phyloP scores from a whole-genome alignment of 1,140 invertebrate genomes.

The Brachystomella parvula region DNA sequence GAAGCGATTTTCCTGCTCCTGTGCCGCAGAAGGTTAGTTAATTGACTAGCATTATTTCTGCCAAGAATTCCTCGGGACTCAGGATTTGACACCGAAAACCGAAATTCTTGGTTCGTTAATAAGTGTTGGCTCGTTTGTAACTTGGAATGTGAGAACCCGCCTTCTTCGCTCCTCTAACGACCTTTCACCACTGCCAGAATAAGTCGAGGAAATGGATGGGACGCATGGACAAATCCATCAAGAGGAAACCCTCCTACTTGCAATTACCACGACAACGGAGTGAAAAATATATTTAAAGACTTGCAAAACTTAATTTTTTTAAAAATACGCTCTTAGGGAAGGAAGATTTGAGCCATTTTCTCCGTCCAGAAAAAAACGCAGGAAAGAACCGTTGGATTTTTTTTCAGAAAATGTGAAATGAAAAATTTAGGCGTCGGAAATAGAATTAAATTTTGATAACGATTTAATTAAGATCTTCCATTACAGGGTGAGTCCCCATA shows the following conservation, averaged over 20 bases:
- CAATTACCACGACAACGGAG: background rate
- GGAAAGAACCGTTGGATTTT: background rate
- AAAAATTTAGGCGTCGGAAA: background rate
- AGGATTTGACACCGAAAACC: background rate
- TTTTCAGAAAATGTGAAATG: background rate
- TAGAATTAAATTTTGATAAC: background rate
- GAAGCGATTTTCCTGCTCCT: background rate
- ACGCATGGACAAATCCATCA: constrained; percentile 8
- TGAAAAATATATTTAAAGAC: background rate
- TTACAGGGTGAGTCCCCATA: background rate
- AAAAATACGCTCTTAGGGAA: background rate
- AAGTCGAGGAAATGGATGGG: background rate
- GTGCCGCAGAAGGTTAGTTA: background rate
- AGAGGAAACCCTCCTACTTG: background rate
- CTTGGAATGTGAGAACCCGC: constrained; percentile 7
- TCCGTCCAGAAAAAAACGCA: background rate
- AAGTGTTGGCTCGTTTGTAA: background rate
- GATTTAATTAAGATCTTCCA: constrained; percentile 7
- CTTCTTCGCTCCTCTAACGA: constrained; percentile 3
- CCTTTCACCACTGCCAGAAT: constrained; percentile 5
- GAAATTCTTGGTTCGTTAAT: constrained; percentile 1
- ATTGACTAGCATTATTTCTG: background rate
- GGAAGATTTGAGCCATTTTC: background rate
- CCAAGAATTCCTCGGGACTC: background rate
- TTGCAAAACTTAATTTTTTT: background rate